Evolutionary conservation across 2,797 vertebrate species (phyloP), one percentile per base, ranked within the genome.

Genomic region (Syngnathus rostellatus): DNA sequence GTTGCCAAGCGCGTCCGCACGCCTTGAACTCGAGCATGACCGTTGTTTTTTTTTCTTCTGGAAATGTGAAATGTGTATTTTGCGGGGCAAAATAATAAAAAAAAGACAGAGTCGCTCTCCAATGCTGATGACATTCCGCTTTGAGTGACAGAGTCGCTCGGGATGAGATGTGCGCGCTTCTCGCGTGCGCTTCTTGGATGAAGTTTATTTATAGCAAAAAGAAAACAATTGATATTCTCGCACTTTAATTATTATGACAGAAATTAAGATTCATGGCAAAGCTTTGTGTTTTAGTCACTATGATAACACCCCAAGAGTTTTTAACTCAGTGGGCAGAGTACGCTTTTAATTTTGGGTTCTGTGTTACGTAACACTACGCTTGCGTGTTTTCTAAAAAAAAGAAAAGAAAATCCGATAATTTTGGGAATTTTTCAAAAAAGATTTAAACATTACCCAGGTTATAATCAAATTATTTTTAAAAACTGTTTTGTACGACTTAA

Each of bases 61-160:
- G 10, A 14, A 61, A 11, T 14, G 59, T 21, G 19, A 12, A 7
- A 14, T 23, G n/a, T 25, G 12, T 6, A 12, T 14, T 17, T 4
- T 6, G 6, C 2, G 21, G 60, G 10, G 60, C 3, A 8, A 21
- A 40, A 58, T 64, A 67, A 37, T 43, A 67, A 1, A 8, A 23
- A 58, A 67, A 67, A 37, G 46, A 67, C 63, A 73, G 19, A 23
- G 8, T 8, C 51, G 63, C 10, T 57, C 14, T 71, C 9, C 46
- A 31, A 51, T 11, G 65, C 45, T 62, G 75, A 46, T 86, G 85
- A 81, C 85, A 86, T 78, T 64, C 75, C n/a, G 68, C 79, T 53
- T 60, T 70, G 77, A 63, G 62, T 81, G 79, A 79, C 83, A 81
- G 80, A 80, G 65, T 80, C 71, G 62, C 67, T 73, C 37, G 40